phyloP scores from a whole-genome alignment of 2,113 vertebrate species.

The Donacobius atricapilla region DNA sequence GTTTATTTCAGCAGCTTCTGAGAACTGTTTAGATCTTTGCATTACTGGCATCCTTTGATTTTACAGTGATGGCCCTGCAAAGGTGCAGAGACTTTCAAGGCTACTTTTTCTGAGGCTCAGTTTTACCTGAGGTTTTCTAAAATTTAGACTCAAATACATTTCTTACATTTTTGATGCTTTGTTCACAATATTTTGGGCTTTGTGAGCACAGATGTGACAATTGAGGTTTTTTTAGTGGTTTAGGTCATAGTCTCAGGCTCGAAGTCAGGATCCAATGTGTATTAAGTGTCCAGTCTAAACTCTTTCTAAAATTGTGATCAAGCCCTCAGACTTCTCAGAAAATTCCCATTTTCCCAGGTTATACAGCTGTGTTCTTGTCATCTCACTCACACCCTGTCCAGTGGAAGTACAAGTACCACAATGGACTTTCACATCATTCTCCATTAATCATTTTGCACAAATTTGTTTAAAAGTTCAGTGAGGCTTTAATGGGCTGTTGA shows the following conservation, averaged over 20 bases:
- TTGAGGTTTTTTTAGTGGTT: background rate
- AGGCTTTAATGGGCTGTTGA: background rate
- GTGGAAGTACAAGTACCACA: background rate
- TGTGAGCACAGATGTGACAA: rapidly evolving
- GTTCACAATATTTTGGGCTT: background rate
- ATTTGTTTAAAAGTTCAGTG: background rate
- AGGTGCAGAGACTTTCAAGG: background rate
- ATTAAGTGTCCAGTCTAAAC: background rate
- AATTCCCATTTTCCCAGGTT: background rate
- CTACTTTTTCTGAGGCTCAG: background rate
- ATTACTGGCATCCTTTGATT: background rate
- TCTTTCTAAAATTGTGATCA: background rate
- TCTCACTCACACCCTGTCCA: background rate
- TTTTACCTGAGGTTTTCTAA: background rate
- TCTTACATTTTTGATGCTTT: background rate
- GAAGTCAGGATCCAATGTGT: background rate
- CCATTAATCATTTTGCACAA: background rate
- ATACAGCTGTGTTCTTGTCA: background rate
- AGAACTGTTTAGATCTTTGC: background rate
- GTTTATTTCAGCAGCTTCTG: background rate
- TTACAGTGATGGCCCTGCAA: background rate
- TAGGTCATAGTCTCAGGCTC: background rate
- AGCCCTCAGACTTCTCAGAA: background rate
- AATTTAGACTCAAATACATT: background rate
- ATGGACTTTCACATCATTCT: background rate